Percentiles rank a stretch among this genome's conserved stretches.
Evolutionary conservation across 2,797 vertebrate genomes (phyloP).

Genomic region (Brachyalestes nurse): DNA sequence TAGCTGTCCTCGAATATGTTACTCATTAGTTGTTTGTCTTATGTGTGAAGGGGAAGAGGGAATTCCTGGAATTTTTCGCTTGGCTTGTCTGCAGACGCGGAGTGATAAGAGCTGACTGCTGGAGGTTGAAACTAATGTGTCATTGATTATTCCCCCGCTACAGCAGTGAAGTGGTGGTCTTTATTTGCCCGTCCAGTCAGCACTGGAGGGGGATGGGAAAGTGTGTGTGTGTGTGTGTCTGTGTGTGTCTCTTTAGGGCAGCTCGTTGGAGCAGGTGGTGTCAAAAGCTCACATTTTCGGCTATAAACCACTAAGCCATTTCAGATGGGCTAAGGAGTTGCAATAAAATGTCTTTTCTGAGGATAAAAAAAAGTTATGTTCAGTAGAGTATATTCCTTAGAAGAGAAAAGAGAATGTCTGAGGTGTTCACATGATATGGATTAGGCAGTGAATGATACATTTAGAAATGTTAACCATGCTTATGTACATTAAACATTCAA

Average conservation of each 20-base stretch:
- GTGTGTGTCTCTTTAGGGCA: background rate
- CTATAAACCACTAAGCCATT: background rate
- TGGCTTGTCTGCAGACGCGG: slow-evolving; percentile 34
- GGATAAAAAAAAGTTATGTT: background rate
- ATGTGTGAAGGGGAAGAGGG: slow-evolving; percentile 29
- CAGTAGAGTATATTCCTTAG: background rate
- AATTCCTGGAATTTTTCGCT: slow-evolving; percentile 49
- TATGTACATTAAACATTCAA: no score
- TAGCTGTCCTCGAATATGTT: slow-evolving; percentile 41
- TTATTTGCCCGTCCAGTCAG: slow-evolving; percentile 42
- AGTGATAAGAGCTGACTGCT: slow-evolving; percentile 45
- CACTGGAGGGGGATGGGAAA: background rate
- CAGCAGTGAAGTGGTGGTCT: slow-evolving; percentile 16
- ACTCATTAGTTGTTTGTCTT: slow-evolving; percentile 39
- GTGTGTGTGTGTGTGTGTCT: background rate
- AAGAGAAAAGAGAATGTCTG: background rate
- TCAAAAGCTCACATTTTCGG: background rate
- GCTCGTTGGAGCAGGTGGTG: slow-evolving; percentile 2
- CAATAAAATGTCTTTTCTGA: background rate
- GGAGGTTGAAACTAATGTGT: slow-evolving; percentile 49
- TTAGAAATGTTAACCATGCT: no score
- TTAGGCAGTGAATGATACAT: no score
- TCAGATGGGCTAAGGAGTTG: slow-evolving; percentile 1
- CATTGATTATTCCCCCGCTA: slow-evolving; percentile 52
- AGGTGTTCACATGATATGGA: no score